Conservation (phyloP, 1,140 invertebrate genomes). For the Pseudomyrmex gracilis region DNA sequence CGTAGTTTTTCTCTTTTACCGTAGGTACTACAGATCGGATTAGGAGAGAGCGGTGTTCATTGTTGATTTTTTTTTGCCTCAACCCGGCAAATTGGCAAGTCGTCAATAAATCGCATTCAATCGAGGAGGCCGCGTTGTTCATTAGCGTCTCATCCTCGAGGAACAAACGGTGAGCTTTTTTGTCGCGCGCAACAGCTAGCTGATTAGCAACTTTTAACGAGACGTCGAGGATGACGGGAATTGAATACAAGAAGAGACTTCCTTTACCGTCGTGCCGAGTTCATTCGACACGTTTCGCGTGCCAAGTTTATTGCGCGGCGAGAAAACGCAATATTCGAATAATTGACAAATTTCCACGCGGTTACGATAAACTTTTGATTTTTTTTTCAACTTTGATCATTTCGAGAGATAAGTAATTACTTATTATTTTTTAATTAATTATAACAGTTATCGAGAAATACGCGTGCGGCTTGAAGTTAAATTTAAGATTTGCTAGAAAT, state of each 20-base stretch:
- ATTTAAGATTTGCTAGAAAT: neutral
- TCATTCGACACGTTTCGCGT: slow-evolving; percentile 1
- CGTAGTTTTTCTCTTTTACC: neutral
- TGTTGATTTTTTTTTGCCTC: no score
- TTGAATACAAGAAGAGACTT: slow-evolving; percentile 14
- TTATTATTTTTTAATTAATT: no score
- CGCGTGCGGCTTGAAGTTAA: neutral
- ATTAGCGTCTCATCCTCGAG: neutral
- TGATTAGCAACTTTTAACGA: slow-evolving; percentile 39
- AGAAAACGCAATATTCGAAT: neutral
- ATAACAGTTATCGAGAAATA: no score
- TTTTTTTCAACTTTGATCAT: no score
- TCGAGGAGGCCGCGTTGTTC: neutral
- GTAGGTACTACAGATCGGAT: no score
- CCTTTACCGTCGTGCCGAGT: neutral
- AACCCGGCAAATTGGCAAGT: neutral
- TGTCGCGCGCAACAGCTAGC: neutral
- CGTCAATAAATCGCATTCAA: slow-evolving; percentile 5
- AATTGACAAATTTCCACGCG: neutral
- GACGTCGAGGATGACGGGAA: neutral
- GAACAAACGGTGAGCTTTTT: neutral
- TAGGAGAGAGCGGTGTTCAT: no score
- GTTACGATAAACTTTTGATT: neutral
- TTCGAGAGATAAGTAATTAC: no score
- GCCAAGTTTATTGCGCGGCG: neutral